phyloP scores from a whole-genome alignment of 2,888 invertebrate species.

The Hylaea fasciaria region DNA sequence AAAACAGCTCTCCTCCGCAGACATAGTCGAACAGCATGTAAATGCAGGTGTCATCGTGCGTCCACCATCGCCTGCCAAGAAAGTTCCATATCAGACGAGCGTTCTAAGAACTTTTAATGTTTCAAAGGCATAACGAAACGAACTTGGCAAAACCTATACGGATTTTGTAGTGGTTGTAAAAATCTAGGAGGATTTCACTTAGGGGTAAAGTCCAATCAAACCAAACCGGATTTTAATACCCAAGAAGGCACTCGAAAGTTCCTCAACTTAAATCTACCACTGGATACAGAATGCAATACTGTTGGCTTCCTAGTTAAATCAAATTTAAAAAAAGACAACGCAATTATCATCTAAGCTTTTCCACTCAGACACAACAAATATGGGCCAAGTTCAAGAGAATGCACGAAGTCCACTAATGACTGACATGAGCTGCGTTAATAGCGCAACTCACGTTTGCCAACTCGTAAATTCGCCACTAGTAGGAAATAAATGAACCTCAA shows the following conservation, averaged over 20 bases:
- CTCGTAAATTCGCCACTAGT: constrained; percentile 41
- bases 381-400: constrained; percentile 44
- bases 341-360: constrained; percentile 3
- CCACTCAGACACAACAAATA: constrained; percentile 28
- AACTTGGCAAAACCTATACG: no score
- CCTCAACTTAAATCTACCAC: no score
- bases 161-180: no score
- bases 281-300: no score
- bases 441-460: constrained; percentile 41
- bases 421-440: constrained; percentile 39
- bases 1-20: constrained; percentile 98
- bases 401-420: constrained; percentile 38
- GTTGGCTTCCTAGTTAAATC: not conserved
- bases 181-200: no score
- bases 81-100: constrained; percentile 13
- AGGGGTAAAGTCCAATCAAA: no score
- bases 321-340: not conserved
- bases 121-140: no score
- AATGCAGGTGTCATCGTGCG: constrained; percentile 94
- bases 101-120: not conserved
- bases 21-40: constrained; percentile 99
- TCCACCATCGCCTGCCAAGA: constrained; percentile 92
- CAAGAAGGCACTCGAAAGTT: no score
- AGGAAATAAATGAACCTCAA: constrained; percentile 36
- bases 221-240: no score